phyloP scores from a whole-genome alignment of 1,140 invertebrate species.

The Lepidurus couesii region DNA sequence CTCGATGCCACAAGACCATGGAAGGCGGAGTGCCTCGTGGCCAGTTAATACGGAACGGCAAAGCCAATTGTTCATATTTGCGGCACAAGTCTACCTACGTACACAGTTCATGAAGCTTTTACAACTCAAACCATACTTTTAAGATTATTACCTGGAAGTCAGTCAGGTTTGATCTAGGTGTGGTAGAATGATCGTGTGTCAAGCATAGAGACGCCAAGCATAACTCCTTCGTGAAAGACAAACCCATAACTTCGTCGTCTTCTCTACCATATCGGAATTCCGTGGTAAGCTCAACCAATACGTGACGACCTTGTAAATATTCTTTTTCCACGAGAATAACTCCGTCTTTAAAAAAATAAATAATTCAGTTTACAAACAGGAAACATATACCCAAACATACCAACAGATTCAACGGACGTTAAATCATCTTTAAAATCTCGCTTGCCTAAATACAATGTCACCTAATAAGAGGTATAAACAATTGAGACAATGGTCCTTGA shows the following conservation, averaged over 20 bases:
- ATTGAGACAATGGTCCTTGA: background rate
- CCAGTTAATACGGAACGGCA: constrained; percentile 28
- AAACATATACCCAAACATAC: background rate
- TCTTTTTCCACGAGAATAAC: background rate
- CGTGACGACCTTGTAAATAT: background rate
- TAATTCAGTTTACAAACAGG: no score
- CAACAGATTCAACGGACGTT: background rate
- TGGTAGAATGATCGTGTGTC: background rate
- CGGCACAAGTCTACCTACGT: background rate
- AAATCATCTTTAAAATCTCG: background rate
- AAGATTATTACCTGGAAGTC: constrained; percentile 13
- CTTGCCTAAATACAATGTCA: background rate
- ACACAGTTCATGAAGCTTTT: background rate
- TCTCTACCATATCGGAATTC: constrained; percentile 96
- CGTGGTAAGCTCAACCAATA: constrained; percentile 80
- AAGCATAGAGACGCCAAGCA: constrained; percentile 62
- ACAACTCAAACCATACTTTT: background rate
- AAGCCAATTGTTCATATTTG: background rate
- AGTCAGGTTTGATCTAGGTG: background rate
- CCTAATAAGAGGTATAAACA: background rate
- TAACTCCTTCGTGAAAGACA: constrained; percentile 96
- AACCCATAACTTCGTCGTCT: constrained; percentile 95
- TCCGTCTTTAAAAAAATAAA: background rate
- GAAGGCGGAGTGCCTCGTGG: constrained; percentile 16
- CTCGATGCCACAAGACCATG: background rate